These are phyloP conservation scores for Litocranius walleri DNA, from an alignment of 2,113 vertebrate species.

Conservation along the genomic window DNA sequence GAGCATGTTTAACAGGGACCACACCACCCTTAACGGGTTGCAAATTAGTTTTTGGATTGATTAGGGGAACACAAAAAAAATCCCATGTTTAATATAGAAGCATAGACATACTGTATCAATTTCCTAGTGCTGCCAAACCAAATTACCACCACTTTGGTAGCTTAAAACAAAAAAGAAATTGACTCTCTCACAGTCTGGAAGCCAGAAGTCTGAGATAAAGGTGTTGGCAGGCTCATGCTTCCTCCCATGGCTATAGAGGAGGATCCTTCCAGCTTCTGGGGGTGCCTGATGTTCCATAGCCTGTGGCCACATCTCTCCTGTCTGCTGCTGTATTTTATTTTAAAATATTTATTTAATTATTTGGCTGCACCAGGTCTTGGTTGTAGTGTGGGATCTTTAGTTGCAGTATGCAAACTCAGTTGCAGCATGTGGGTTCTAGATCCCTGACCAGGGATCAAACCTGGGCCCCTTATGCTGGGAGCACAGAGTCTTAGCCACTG, in stretches of 20 bases:
- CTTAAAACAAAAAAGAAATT: background rate
- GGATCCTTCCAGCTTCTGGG: background rate
- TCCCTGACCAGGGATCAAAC: background rate
- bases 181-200: background rate
- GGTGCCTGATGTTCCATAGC: background rate
- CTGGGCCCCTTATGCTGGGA: background rate
- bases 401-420: background rate
- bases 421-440: background rate
- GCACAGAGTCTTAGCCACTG: background rate
- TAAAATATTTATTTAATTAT: background rate
- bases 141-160: background rate
- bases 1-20: background rate
- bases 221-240: background rate
- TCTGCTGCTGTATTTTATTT: background rate
- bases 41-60: background rate
- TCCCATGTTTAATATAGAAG: background rate
- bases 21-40: background rate
- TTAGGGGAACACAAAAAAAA: no score
- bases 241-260: background rate
- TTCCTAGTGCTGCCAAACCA: background rate
- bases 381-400: background rate
- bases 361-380: background rate
- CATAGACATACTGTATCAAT: no score
- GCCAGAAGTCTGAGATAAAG: background rate
- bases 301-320: rapidly evolving